Conservation (phyloP, 1,140 invertebrate species). For the Drosophila gunungcola region DNA sequence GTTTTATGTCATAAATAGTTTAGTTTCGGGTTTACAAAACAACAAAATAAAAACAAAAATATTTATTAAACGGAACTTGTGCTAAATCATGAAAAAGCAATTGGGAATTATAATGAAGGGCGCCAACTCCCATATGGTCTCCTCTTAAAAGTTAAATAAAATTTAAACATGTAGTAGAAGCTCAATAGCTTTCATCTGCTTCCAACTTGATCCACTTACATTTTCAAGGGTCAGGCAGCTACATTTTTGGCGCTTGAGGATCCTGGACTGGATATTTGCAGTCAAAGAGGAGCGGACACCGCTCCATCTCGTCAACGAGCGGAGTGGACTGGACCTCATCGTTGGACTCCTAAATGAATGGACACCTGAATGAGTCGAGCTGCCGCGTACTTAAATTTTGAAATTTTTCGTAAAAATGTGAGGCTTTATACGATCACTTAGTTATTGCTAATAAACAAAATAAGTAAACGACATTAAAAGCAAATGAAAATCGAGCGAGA, state of each 20-base stretch:
- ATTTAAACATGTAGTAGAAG: no score
- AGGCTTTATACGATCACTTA: neutral
- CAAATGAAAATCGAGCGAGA: neutral
- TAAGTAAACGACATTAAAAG: neutral
- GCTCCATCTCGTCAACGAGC: neutral
- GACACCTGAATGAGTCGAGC: neutral
- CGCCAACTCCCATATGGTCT: no score
- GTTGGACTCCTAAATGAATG: neutral
- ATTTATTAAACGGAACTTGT: no score
- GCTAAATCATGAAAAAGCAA: no score
- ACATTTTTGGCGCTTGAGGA: neutral
- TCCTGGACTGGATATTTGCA: neutral
- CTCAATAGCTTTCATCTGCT: neutral
- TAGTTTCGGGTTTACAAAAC: no score
- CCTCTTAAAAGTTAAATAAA: no score
- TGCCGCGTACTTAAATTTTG: neutral
- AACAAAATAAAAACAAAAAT: no score
- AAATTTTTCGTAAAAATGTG: neutral
- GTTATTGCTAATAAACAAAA: neutral
- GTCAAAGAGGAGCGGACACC: neutral
- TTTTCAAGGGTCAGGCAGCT: conserved; percentile 62
- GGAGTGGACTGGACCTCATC: conserved; percentile 4
- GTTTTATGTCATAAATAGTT: no score
- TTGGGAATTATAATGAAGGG: no score
- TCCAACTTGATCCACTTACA: conserved; percentile 38